These are phyloP conservation scores for Neoniphon sammara DNA, from an alignment of 2,797 vertebrate species.

Conservation along the genomic window DNA sequence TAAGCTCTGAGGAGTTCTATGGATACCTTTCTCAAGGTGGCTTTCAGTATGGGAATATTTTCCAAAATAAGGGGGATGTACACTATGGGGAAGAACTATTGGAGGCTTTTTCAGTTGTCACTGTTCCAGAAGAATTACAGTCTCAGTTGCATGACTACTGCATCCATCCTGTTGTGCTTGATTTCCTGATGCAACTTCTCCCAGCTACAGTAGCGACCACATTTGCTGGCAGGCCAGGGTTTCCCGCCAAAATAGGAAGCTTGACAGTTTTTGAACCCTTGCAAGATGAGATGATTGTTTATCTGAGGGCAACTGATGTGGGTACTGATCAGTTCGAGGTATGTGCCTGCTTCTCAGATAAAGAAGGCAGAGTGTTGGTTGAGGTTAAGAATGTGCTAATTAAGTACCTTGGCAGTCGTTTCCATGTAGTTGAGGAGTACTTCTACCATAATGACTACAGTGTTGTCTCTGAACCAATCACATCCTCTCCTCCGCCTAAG, in stretches of 20 bases:
- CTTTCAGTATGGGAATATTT: constrained; percentile 86
- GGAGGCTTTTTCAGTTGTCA: constrained; percentile 82
- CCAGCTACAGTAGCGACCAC: constrained; percentile 70
- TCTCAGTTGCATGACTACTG: constrained; percentile 83
- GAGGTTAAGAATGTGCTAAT: constrained; percentile 82
- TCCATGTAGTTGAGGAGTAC: constrained; percentile 79
- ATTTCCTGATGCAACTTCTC: constrained; percentile 87
- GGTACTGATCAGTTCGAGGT: constrained; percentile 79
- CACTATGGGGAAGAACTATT: constrained; percentile 84
- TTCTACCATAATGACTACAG: constrained; percentile 85
- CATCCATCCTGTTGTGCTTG: constrained; percentile 88
- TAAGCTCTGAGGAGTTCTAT: constrained; percentile 82
- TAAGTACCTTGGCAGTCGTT: constrained; percentile 76
- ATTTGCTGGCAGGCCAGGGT: constrained; percentile 74
- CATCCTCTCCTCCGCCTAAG: constrained; percentile 51
- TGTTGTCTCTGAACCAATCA: constrained; percentile 52
- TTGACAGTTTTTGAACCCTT: constrained; percentile 83
- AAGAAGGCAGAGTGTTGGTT: constrained; percentile 82
- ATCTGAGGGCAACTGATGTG: constrained; percentile 80
- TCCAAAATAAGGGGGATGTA: constrained; percentile 83
- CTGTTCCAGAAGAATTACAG: constrained; percentile 75
- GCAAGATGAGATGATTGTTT: constrained; percentile 88
- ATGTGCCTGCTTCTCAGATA: constrained; percentile 88
- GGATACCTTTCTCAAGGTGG: constrained; percentile 77
- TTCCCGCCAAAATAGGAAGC: constrained; percentile 85